Base-by-base conservation (phyloP, 2,797 vertebrate genomes). In the Tenualosa ilisha region DNA sequence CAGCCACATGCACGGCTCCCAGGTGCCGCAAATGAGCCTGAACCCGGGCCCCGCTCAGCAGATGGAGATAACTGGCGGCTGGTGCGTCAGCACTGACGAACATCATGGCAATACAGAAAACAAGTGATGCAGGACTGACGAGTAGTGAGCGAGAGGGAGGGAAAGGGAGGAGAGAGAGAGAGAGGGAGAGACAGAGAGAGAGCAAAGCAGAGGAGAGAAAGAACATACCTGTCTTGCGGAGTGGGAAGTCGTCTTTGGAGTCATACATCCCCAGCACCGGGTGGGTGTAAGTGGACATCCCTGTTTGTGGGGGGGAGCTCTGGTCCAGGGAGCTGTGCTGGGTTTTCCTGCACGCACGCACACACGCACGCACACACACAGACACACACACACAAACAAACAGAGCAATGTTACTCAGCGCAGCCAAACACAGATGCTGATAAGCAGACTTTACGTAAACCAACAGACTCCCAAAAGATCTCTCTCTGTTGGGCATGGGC, bases 291-390 rank as follows among this genome's bases (percentile, higher is more conserved):
- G 97, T 95, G 85, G 97, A 97, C 81, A 97, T 91, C n/a, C 96
- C 95, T 0, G 97, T 96, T 91, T 98, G 98, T 7, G 98, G 98
- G 3, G 98, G 98, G 83, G 98, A 98, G 91, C 98, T 99, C 97
- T 99, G 98, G 93, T 99, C 98, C 93, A 99, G 92, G 65, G 98
- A 99, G 93, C 98, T 98, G 94, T 99, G 98, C 91, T 99, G 98
- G 3, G 98, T 99, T 94, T 99, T 99, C 95, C 98, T 99, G 91
- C 84, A 90, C 61, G 87, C 1, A 86, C 65, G 88, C 49, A 82
- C 83, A 81, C n/a, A 91, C 59, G 81, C n/a, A 83, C 17, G 86
- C 0, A 83, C 68, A 86, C 43, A 85, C 17, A 49, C n/a, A 89
- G n/a, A n/a, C 54, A 81, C 9, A 72, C 9, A 85, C 0, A 46